phyloP scores from a whole-genome alignment of 2,888 invertebrate species.

The Dynastes grantii region DNA sequence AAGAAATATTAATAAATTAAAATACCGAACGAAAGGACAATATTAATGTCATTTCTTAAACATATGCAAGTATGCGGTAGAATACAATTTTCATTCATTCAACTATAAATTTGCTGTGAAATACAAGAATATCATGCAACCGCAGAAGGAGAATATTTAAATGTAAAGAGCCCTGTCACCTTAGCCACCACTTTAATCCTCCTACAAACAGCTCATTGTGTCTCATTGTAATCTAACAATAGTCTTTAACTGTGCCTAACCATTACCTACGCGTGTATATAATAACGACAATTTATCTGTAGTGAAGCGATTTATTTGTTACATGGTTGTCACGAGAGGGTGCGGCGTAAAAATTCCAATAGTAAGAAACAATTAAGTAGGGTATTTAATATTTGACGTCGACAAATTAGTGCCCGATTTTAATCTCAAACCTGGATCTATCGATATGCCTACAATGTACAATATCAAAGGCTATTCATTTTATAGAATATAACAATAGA shows the following conservation, averaged over 20 bases:
- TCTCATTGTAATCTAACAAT: neutral
- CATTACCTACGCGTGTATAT: neutral
- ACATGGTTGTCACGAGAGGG: constrained; percentile 1
- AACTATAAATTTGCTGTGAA: too few species aligned
- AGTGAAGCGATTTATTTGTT: neutral
- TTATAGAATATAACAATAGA: neutral
- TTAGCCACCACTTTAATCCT: too few species aligned
- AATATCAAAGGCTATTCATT: neutral
- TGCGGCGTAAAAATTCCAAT: neutral
- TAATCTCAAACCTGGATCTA: constrained; percentile 3
- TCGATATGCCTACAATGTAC: neutral
- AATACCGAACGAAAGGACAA: too few species aligned
- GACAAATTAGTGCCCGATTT: constrained; percentile 11
- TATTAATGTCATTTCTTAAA: too few species aligned
- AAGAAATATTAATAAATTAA: too few species aligned
- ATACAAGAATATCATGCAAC: too few species aligned
- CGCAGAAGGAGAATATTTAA: too few species aligned
- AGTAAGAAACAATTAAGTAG: constrained; percentile 1
- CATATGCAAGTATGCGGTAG: too few species aligned
- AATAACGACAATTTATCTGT: neutral
- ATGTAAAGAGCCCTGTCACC: too few species aligned
- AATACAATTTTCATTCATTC: too few species aligned
- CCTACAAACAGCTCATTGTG: too few species aligned
- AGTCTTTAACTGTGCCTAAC: neutral
- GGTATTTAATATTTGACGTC: neutral